Conservation (phyloP, 2,888 invertebrate species). For the Apamea sordens region DNA sequence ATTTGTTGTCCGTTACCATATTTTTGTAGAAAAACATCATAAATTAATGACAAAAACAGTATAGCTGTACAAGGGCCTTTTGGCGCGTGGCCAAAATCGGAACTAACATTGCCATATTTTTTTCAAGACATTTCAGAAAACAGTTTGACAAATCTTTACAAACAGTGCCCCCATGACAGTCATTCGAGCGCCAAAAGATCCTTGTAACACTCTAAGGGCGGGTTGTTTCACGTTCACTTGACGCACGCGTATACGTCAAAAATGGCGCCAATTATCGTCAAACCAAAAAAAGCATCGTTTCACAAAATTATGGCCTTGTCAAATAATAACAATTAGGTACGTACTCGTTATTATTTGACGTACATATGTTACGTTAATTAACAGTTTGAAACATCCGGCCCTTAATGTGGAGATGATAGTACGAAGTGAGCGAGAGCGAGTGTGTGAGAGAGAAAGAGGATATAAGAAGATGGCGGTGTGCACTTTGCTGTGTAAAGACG, state of each 20-base stretch:
- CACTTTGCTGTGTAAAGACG: not conserved
- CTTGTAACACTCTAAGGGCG: not conserved
- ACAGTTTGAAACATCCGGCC: too few species aligned
- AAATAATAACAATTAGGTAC: too few species aligned
- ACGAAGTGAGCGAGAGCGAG: not conserved
- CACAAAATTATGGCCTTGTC: too few species aligned
- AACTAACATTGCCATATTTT: not conserved
- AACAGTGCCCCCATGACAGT: not conserved
- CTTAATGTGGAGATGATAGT: not conserved
- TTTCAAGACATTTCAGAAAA: not conserved
- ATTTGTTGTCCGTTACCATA: not conserved
- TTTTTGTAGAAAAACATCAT: not conserved
- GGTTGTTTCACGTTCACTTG: too few species aligned
- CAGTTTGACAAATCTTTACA: not conserved
- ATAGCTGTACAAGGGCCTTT: not conserved
- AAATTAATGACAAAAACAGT: not conserved
- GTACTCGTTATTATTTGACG: too few species aligned
- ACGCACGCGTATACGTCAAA: too few species aligned
- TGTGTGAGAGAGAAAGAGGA: not conserved
- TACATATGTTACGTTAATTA: too few species aligned
- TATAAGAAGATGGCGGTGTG: not conserved
- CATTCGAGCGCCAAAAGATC: not conserved
- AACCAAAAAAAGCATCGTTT: too few species aligned
- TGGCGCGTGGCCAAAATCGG: not conserved
- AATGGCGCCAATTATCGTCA: too few species aligned